Evolutionary conservation across 2,797 vertebrate species (phyloP), one percentile per base, ranked within the genome.

Genomic region (Oreortyx pictus): DNA sequence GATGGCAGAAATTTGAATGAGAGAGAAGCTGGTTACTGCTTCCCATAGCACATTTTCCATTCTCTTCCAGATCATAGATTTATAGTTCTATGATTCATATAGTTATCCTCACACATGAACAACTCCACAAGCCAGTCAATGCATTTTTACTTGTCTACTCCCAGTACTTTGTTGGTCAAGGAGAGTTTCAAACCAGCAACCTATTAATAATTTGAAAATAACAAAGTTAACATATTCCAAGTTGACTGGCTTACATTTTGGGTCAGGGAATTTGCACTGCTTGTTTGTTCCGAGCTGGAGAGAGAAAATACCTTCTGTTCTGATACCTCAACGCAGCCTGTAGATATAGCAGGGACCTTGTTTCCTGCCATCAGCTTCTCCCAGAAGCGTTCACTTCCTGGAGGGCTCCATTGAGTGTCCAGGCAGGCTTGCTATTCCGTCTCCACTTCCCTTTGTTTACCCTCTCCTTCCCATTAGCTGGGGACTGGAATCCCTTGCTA

Each of bases 21-120:
- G 25, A 52, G 61, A 52, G 25, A 89, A 73, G 37, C 33, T 60
- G 43, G 49, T 66, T 73, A 64, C 50, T 95, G 56, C 80, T 88
- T 93, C 90, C 74, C 24, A 43, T 20, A 82, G 41, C 44, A 52
- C 0, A 3, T 35, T 20, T 80, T 89, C 62, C 62, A 33, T 6
- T 68, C 70, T 84, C 47, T 73, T 89, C 50, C 60, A 83, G 31
- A 79, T 39, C 80, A 71, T 18, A 71, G n/a, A 74, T 89, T 66
- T 31, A 54, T 11, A 54, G 27, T 25, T 50, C 50, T 16, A 17
- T 10, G 27, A 52, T 52, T 18, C 61, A 57, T 8, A 72, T 57
- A 86, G 85, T 66, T 84, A 79, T 20, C 39, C n/a, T 92, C 0
- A 0, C 8, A 15, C 0, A 1, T 46, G 18, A 57, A 72, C 14